Conservation (phyloP, 2,797 vertebrate species). For the Mionectes olivaceus region DNA sequence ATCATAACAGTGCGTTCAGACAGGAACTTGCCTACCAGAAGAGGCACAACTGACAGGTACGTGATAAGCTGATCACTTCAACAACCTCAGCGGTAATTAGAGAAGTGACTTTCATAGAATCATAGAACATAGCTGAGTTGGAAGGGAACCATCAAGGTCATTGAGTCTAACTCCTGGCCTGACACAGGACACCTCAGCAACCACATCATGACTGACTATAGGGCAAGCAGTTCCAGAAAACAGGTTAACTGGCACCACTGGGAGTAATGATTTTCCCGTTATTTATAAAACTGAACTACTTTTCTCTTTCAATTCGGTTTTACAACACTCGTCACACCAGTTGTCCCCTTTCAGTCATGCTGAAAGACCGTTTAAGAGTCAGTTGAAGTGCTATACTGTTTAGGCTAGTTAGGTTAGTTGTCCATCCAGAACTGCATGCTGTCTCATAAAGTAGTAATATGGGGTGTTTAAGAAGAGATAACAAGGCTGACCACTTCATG, state of each 20-base stretch:
- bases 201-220: background rate
- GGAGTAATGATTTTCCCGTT: background rate
- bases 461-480: background rate
- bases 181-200: background rate
- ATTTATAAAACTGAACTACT: background rate
- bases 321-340: background rate
- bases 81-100: background rate
- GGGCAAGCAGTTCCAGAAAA: background rate
- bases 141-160: background rate
- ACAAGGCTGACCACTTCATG: background rate
- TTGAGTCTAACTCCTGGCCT: fast-evolving
- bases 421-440: background rate
- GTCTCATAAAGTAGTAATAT: background rate
- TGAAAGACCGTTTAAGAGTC: background rate
- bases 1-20: background rate
- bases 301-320: background rate
- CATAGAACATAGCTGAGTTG: background rate
- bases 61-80: background rate
- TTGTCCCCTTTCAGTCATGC: background rate
- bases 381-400: background rate
- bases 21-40: background rate
- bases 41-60: background rate
- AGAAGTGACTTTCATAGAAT: background rate
- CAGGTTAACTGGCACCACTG: background rate
- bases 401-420: background rate